These are phyloP conservation scores for Diabrotica balteata DNA, from an alignment of 2,888 invertebrate genomes.

Conservation along the genomic window DNA sequence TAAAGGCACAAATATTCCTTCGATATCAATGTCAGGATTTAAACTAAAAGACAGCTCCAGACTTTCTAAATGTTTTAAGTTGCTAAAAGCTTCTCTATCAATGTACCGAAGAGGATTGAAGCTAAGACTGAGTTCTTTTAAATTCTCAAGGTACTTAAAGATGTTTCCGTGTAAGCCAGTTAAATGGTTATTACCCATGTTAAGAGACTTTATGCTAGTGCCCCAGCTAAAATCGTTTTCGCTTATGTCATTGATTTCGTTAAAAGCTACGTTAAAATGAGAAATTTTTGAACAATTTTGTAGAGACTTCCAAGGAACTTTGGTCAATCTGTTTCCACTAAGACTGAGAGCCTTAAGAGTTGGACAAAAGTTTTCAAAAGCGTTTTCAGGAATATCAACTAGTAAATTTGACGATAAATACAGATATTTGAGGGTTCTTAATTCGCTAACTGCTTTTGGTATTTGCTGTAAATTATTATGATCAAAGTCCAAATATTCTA, in stretches of 20 bases:
- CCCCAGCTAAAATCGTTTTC: constrained; percentile 86
- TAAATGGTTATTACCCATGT: constrained; percentile 84
- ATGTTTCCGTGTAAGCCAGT: constrained; percentile 74
- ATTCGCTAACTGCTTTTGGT: constrained; percentile 73
- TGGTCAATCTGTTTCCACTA: constrained; percentile 80
- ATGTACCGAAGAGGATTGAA: constrained; percentile 88
- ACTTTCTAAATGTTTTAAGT: constrained; percentile 79
- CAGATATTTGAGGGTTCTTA: constrained; percentile 77
- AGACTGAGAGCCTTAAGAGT: constrained; percentile 80
- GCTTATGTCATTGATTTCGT: constrained; percentile 79
- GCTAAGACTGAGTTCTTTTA: constrained; percentile 89
- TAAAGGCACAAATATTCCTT: constrained; percentile 74
- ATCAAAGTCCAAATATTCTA: constrained; percentile 85
- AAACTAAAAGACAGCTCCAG: constrained; percentile 73
- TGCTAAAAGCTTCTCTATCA: constrained; percentile 80
- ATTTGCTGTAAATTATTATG: constrained; percentile 76
- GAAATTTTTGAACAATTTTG: constrained; percentile 76
- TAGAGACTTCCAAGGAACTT: constrained; percentile 74
- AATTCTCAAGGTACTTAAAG: constrained; percentile 75
- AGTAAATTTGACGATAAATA: constrained; percentile 84
- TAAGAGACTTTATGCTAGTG: constrained; percentile 77
- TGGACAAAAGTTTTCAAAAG: constrained; percentile 65
- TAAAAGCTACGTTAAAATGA: constrained; percentile 90
- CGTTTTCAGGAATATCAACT: constrained; percentile 68
- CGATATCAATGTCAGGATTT: constrained; percentile 69